phyloP scores from a whole-genome alignment of 2,113 vertebrate genomes.

The Onychostruthus taczanowskii region DNA sequence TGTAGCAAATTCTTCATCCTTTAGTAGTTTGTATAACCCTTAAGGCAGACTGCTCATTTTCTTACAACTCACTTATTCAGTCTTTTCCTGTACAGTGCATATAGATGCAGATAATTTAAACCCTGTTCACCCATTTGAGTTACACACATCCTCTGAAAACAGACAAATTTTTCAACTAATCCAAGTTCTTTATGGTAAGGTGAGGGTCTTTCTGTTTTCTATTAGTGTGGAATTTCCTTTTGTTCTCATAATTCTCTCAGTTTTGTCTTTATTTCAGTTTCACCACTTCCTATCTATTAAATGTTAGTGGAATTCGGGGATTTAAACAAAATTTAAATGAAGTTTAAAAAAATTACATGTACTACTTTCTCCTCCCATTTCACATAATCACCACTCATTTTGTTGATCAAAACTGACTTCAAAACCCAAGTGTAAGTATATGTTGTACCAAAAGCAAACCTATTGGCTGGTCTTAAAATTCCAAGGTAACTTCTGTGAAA shows the following conservation, averaged over 20 bases:
- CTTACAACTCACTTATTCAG: not conserved
- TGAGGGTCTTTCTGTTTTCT: not conserved
- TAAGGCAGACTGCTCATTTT: not conserved
- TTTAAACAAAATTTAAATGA: not conserved
- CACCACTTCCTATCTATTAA: not conserved
- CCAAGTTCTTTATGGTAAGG: not conserved
- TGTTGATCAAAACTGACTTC: not conserved
- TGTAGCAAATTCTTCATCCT: constrained; percentile 7
- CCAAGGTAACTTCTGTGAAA: not conserved
- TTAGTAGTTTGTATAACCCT: not conserved
- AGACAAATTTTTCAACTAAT: not conserved
- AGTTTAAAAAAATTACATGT: not conserved
- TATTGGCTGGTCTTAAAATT: not conserved
- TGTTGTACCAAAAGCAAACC: not conserved
- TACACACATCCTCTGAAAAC: not conserved
- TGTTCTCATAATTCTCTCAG: not conserved
- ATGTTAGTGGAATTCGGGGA: not conserved
- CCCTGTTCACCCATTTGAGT: not conserved
- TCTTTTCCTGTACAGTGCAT: not conserved
- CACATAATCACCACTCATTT: not conserved
- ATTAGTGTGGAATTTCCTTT: not conserved
- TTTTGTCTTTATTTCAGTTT: not conserved
- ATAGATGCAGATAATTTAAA: not conserved
- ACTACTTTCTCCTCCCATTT: not conserved
- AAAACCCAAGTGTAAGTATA: not conserved